These are phyloP conservation scores for Rhabdomys pumilio DNA, from an alignment of 2,797 vertebrate genomes.

Conservation along the genomic window DNA sequence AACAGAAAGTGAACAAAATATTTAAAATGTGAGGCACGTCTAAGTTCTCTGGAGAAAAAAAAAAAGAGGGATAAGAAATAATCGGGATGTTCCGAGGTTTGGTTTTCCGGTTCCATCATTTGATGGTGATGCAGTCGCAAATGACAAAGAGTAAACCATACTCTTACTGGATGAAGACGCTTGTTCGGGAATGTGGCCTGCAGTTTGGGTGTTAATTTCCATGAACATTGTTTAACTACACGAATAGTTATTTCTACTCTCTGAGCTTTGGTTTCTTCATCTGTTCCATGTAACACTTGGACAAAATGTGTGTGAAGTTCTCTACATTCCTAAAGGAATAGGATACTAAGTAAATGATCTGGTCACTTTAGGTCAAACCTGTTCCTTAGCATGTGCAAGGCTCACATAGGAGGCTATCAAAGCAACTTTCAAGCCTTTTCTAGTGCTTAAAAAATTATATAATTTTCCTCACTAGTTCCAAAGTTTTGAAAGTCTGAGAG, in stretches of 20 bases:
- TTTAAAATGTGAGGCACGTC: constrained; percentile 6
- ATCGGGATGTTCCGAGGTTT: not conserved
- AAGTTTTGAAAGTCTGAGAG: constrained; percentile 36
- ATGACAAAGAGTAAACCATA: constrained; percentile 6
- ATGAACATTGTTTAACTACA: constrained; percentile 33
- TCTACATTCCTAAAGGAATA: constrained; percentile 38
- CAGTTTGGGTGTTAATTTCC: not conserved
- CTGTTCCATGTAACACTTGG: constrained; percentile 27
- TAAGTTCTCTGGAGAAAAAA: constrained; percentile 17
- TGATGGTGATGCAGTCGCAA: not conserved
- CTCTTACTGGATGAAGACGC: not conserved
- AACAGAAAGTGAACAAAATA: constrained; percentile 19
- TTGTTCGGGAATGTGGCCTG: not conserved
- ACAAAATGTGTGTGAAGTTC: constrained; percentile 5
- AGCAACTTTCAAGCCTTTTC: constrained; percentile 18
- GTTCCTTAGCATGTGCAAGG: not conserved
- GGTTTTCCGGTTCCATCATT: constrained; percentile 20
- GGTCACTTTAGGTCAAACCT: not conserved
- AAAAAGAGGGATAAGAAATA: not conserved
- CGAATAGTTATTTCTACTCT: not conserved
- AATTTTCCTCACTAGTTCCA: not conserved
- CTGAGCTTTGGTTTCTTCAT: constrained; percentile 30
- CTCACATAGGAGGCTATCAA: not conserved
- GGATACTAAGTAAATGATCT: not conserved
- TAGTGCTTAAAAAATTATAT: constrained; percentile 35